Conservation (phyloP, 2,888 invertebrate species). For the Acholoe squamosa region DNA sequence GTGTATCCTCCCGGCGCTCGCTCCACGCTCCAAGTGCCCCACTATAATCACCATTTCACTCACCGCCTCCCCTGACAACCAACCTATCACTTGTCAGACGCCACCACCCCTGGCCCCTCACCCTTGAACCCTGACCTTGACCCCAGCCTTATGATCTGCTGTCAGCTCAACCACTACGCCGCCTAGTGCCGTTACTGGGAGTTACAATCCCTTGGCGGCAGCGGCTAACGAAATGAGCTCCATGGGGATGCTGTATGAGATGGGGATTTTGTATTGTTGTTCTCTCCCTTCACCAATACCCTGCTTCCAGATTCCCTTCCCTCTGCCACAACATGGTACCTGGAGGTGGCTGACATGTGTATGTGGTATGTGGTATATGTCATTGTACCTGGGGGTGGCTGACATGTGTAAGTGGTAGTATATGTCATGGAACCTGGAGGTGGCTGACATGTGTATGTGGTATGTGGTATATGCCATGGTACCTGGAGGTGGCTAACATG, state of each 20-base stretch:
- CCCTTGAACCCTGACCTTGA: conserved; percentile 9
- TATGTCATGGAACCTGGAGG: too few relatives aligned
- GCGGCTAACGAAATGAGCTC: background rate
- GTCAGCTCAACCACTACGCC: conserved; percentile 23
- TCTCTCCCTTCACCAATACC: too few relatives aligned
- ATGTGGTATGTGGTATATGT: too few relatives aligned
- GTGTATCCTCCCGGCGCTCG: background rate
- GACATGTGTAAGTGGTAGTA: too few relatives aligned
- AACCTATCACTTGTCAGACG: conserved; percentile 53
- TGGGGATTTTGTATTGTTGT: background rate
- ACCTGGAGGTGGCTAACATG: too few relatives aligned
- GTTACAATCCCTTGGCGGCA: background rate
- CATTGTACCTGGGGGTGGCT: too few relatives aligned
- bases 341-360: too few relatives aligned
- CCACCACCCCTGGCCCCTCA: conserved; percentile 26
- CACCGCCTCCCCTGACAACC: conserved; percentile 48
- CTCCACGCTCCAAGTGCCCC: background rate
- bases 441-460: too few relatives aligned
- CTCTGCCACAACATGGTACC: too few relatives aligned
- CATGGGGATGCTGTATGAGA: background rate
- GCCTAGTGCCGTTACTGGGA: background rate
- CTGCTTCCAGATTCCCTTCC: too few relatives aligned
- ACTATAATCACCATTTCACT: conserved; percentile 48
- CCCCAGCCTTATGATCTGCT: background rate
- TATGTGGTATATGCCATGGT: too few relatives aligned